These are phyloP conservation scores for Sphyrna mokarran DNA, from an alignment of 2,113 vertebrate genomes.

Conservation along the genomic window DNA sequence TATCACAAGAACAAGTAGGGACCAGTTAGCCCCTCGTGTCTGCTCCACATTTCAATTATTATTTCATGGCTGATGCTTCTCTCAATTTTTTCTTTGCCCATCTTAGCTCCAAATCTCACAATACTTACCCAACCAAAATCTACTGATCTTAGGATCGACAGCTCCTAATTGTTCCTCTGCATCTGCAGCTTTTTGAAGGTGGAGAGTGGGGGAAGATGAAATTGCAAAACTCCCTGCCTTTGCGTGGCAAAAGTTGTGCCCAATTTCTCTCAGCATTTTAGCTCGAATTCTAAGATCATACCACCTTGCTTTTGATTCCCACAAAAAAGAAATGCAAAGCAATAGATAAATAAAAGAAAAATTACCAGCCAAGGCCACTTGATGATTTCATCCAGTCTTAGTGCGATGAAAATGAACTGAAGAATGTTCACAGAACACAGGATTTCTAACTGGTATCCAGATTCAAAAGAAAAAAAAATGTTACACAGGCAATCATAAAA, in stretches of 20 bases:
- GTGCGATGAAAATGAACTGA: slow-evolving; percentile 98
- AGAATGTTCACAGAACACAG: slow-evolving; percentile 97
- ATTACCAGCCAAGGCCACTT: slow-evolving; percentile 96
- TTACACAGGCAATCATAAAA: background rate
- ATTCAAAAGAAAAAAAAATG: slow-evolving; percentile 39
- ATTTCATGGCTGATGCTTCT: background rate
- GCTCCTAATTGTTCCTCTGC: background rate
- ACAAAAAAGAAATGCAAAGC: background rate
- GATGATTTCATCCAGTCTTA: slow-evolving; percentile 89
- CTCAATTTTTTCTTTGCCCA: background rate
- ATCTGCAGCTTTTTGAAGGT: background rate
- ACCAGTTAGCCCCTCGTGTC: background rate
- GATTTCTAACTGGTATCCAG: slow-evolving; percentile 80
- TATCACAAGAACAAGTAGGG: background rate
- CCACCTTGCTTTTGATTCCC: background rate
- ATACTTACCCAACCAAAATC: background rate
- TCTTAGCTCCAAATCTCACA: background rate
- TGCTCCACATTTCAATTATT: background rate
- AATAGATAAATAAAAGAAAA: background rate
- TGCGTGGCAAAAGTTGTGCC: background rate
- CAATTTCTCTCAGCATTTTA: too few relatives aligned
- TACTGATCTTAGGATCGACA: background rate
- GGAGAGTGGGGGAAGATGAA: background rate
- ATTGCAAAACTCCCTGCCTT: background rate
- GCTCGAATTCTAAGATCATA: background rate